Base-by-base conservation (phyloP, 2,888 invertebrate genomes). In the Monopis laevigella region DNA sequence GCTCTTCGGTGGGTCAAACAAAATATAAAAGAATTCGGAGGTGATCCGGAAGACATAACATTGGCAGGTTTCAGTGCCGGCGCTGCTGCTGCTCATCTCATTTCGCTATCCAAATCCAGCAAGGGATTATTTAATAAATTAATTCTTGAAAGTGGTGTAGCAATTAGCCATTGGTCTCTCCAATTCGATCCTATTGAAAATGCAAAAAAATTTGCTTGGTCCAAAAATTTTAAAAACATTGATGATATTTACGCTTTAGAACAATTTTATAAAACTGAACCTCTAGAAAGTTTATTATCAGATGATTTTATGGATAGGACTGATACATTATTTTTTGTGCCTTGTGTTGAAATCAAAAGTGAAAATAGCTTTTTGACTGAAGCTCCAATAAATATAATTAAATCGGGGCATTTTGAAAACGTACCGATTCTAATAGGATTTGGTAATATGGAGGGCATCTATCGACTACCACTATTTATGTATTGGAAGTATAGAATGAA, bases 371-470 rank as follows among this genome's bases (percentile, higher is more conserved):
- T 2, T 13, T 38, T 14, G 18, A 3, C 2, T 6, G 4, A n/a
- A 14, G n/a, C 13, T 14, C 38, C 38, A 4, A 11, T 14, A 14
- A 26, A 38, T 14, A 18, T 26, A 11, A n/a, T 44, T 8, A 39
- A 44, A 19, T 29, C 16, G 10, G 44, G 44, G 2, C 14, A 28
- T 27, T 45, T 27, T 27, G 21, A 39, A 5, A 42, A 45, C n/a
- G 18, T 27, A 2, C 41, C 44, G 10, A 10, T 35, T 4, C 26
- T 45, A 10, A 19, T 35, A 14, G 45, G 45, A 7, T 42, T 40
- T 24, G 12, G 36, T 7, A 16, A 35, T 13, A 12, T 34, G 34
- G 44, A 44, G 28, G 44, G 44, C 2, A 21, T 42, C 11, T 32
- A 35, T 13, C 27, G 39, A 29, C 12, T 39, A 2, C 26, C 17